Evolutionary conservation across 2,113 vertebrate species (phyloP), one percentile per base, ranked within the genome.

Genomic region (Irena cyanogastra): DNA sequence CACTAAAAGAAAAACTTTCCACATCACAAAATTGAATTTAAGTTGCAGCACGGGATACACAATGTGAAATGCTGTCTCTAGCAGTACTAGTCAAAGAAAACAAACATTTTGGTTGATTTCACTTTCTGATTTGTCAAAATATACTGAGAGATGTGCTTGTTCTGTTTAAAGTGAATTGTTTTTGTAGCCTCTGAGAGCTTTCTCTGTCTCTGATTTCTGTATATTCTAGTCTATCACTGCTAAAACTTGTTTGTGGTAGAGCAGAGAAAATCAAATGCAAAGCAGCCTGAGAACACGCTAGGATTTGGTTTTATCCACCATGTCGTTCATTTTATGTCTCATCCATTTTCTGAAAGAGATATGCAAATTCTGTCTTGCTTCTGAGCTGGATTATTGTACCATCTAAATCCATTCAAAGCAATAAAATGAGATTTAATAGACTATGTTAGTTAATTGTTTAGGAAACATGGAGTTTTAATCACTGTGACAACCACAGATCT

Each of bases 381-480:
- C 82, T 0, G 30, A 94, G 78, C 91, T 93, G 82, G 69, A 44
- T 96, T 97, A 92, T 95, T 97, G 90, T 97, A 95, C 81, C 63
- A 76, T 89, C 78, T 75, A 82, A 95, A 87, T 95, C 54, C 82
- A 92, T 97, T 97, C 71, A 95, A 87, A 90, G 95, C 79, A 96
- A 96, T 90, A 92, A 93, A 97, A 93, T 94, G 84, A 84, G 59
- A 92, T 97, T 96, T 97, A 96, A 97, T 96, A 94, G 94, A 93
- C 90, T 96, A 89, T 78, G 90, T 94, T 97, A 95, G 89, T 93
- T 97, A 97, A 96, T 97, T 97, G 89, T 96, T 97, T 97, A 89
- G 93, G 92, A 97, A 97, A 97, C 85, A 92, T 41, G 66, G 86
- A 94, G 74, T 95, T 95, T 92, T 96, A 96, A 89, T 96, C 85